These are phyloP conservation scores for Pollicipes pollicipes DNA, from an alignment of 1,140 invertebrate species.

Conservation along the genomic window DNA sequence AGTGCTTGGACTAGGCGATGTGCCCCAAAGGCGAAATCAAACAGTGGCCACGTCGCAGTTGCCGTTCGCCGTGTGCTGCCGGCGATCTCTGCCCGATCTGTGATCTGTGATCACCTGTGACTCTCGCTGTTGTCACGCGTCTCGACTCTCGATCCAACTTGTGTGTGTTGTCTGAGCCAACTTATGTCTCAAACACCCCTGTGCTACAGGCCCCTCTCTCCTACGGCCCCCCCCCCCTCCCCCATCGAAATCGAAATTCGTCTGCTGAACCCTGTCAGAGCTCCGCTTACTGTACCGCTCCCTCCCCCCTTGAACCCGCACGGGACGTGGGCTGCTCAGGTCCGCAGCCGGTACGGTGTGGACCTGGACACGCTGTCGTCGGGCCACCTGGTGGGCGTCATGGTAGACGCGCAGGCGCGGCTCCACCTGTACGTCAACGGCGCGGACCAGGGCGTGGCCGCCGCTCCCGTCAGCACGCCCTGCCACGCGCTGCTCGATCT, in stretches of 20 bases:
- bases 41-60: too few relatives aligned
- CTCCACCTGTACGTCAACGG: slow-evolving; percentile 51
- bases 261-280: too few relatives aligned
- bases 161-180: slow-evolving; percentile 17
- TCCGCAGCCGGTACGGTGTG: slow-evolving; percentile 44
- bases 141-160: too few relatives aligned
- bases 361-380: slow-evolving; percentile 43
- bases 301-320: not conserved
- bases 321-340: slow-evolving; percentile 27
- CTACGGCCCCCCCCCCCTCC: not conserved
- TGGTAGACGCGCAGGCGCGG: slow-evolving; percentile 40
- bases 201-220: not conserved
- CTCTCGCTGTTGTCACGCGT: too few relatives aligned
- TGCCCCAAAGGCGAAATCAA: too few relatives aligned
- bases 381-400: slow-evolving; percentile 43
- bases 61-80: too few relatives aligned
- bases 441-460: slow-evolving; percentile 43
- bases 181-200: slow-evolving; percentile 5
- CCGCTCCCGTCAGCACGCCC: slow-evolving; percentile 32
- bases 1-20: too few relatives aligned
- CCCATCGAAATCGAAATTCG: too few relatives aligned
- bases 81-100: too few relatives aligned
- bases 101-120: too few relatives aligned
- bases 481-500: slow-evolving; percentile 58
- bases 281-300: not conserved